phyloP scores from a whole-genome alignment of 2,113 vertebrate genomes.

The Daubentonia madagascariensis region DNA sequence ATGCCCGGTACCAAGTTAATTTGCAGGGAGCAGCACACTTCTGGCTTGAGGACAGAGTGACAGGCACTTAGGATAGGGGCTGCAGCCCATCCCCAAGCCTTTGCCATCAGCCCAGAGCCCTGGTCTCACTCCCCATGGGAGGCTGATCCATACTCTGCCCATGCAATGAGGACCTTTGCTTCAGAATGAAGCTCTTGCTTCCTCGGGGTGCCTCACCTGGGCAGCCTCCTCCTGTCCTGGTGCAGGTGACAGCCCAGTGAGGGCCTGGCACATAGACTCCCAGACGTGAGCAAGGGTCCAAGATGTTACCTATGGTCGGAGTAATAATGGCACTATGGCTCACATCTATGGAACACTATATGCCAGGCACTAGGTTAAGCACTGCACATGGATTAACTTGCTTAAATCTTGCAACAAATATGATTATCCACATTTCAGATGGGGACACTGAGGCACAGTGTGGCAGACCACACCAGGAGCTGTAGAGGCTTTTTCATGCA shows the following conservation, averaged over 20 bases:
- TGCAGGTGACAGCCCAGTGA: rapidly evolving
- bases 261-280: not conserved
- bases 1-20: not conserved
- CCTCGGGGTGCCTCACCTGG: not conserved
- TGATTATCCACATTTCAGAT: not conserved
- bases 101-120: too few relatives aligned
- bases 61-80: rapidly evolving
- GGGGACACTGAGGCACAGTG: not conserved
- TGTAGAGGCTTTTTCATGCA: rapidly evolving
- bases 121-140: rapidly evolving
- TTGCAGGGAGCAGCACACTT: not conserved
- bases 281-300: rapidly evolving
- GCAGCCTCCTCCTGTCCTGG: not conserved
- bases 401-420: not conserved
- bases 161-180: rapidly evolving
- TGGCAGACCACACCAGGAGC: not conserved
- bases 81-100: not conserved
- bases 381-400: rapidly evolving
- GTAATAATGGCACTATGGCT: too few relatives aligned
- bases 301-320: rapidly evolving
- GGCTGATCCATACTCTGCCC: not conserved
- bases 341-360: rapidly evolving
- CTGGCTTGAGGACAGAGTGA: not conserved
- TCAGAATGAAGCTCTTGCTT: not conserved
- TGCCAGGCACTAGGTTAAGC: rapidly evolving